phyloP scores from a whole-genome alignment of 1,140 invertebrate genomes.

The Camponotus pennsylvanicus region DNA sequence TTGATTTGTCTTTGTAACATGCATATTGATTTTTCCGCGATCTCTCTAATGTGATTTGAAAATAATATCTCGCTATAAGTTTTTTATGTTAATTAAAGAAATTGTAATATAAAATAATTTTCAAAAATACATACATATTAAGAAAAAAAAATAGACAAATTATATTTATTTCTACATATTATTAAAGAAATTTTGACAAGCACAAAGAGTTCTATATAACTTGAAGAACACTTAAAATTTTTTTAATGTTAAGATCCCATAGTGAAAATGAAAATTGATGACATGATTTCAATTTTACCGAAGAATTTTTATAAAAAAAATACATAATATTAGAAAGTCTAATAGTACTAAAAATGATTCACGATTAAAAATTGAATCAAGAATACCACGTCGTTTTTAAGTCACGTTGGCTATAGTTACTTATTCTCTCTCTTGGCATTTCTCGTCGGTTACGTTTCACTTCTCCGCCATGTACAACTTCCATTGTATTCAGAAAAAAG shows the following conservation, averaged over 20 bases:
- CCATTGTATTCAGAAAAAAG: conserved; percentile 55
- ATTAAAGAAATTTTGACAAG: background rate
- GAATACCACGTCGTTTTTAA: conserved; percentile 14
- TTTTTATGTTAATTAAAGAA: background rate
- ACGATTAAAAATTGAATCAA: background rate
- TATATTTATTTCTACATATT: background rate
- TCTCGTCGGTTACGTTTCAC: background rate
- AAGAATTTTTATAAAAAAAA: background rate
- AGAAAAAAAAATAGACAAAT: background rate
- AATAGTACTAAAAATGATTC: background rate
- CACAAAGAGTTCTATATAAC: background rate
- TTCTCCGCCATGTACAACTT: conserved; percentile 1
- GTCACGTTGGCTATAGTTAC: conserved; percentile 1
- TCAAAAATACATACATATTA: background rate
- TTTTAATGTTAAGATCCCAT: background rate
- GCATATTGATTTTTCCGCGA: too few species aligned
- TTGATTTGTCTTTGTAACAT: background rate
- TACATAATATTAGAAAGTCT: too few species aligned
- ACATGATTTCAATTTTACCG: background rate
- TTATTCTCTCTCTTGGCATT: background rate
- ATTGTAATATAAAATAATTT: background rate
- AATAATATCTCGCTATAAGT: background rate
- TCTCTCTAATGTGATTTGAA: background rate
- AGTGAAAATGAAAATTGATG: background rate
- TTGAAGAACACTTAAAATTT: background rate